Percentiles rank a stretch among this genome's conserved stretches.
Conservation (phyloP, 2,113 vertebrate species). For the Anarrhichthys ocellatus region DNA sequence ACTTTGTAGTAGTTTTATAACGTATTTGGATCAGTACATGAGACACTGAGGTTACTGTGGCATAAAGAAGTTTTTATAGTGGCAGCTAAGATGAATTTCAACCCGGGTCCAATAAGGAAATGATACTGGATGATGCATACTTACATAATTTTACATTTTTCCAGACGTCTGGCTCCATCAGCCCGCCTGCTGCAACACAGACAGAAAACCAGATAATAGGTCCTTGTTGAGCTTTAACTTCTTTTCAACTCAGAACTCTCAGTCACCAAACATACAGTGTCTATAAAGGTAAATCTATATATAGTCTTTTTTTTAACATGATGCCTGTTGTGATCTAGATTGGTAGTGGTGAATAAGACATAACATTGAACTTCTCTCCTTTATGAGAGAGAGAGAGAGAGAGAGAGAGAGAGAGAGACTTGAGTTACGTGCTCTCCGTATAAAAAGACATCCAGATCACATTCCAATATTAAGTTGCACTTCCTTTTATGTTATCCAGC, state of each 20-base stretch:
- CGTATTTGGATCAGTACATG: background rate
- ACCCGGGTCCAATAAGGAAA: slow-evolving; percentile 4
- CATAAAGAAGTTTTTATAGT: slow-evolving; percentile 1
- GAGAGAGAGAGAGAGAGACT: slow-evolving; percentile 27
- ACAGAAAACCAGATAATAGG: background rate
- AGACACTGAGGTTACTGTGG: background rate
- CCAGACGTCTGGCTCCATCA: slow-evolving; percentile 10
- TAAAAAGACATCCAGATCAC: slow-evolving; percentile 44
- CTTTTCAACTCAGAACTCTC: background rate
- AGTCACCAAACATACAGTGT: background rate
- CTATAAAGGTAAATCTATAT: background rate
- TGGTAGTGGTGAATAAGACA: background rate
- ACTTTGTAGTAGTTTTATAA: background rate
- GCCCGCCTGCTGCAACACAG: slow-evolving; percentile 5
- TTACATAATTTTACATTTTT: background rate
- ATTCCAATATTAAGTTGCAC: slow-evolving; percentile 38
- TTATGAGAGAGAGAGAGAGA: no score
- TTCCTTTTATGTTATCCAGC: background rate
- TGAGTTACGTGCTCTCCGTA: slow-evolving; percentile 24
- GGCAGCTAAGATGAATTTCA: background rate
- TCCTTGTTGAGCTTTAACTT: slow-evolving; percentile 14
- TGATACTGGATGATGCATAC: background rate
- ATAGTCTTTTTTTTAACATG: background rate
- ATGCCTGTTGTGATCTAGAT: background rate
- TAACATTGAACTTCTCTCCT: background rate